phyloP scores from a whole-genome alignment of 2,113 vertebrate genomes.

The Smithornis capensis region DNA sequence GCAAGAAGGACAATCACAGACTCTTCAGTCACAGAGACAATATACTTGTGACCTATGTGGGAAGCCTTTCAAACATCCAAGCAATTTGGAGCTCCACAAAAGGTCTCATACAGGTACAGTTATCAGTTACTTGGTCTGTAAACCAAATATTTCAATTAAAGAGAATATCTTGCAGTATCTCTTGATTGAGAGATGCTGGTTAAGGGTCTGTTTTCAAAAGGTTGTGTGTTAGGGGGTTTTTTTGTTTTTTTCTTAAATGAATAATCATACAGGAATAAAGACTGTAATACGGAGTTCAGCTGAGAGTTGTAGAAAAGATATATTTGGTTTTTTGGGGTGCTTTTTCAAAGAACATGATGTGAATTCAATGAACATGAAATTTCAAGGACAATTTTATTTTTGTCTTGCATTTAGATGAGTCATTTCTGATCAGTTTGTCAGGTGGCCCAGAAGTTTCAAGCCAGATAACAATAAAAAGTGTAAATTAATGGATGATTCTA shows the following conservation, averaged over 20 bases:
- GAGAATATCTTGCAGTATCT: not conserved
- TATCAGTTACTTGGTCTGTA: slow-evolving; percentile 1
- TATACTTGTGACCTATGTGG: slow-evolving; percentile 90
- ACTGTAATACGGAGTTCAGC: not conserved
- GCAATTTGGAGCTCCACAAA: slow-evolving; percentile 95
- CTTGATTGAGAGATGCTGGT: not conserved
- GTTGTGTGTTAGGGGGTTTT: not conserved
- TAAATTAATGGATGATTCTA: not conserved
- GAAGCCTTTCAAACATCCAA: slow-evolving; percentile 96
- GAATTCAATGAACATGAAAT: not conserved
- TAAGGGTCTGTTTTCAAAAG: not conserved
- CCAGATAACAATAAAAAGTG: not conserved
- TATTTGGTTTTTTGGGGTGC: not conserved
- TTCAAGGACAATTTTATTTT: not conserved
- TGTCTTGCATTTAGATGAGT: not conserved
- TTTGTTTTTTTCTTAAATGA: not conserved
- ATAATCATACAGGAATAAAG: not conserved
- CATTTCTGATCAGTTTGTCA: not conserved
- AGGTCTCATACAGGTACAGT: slow-evolving; percentile 94
- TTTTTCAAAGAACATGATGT: not conserved
- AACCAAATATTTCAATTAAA: not conserved
- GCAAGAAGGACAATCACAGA: slow-evolving; percentile 58
- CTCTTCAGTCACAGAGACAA: slow-evolving; percentile 75
- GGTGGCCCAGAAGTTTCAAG: not conserved
- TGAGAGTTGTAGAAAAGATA: not conserved